Evolutionary conservation across 2,888 invertebrate species (phyloP), one percentile per base, ranked within the genome.

Genomic region (Meta bourneti): DNA sequence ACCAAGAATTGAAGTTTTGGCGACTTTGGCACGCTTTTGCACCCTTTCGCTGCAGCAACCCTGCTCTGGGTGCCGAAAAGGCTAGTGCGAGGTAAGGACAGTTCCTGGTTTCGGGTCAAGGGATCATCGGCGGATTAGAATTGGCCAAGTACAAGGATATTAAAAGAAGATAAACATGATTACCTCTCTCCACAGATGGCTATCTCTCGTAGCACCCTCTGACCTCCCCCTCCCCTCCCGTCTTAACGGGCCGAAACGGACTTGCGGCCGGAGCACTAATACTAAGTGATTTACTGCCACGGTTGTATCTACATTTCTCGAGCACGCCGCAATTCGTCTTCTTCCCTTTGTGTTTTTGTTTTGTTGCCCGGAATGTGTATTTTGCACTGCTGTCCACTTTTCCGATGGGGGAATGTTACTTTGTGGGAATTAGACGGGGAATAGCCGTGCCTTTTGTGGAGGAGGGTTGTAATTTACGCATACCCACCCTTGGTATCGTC

Each of bases 151-250:
- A 51, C 79, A 20, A 87, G 74, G 90, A 86, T 90, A 85, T 90
- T 90, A 85, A 86, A 85, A 90, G 90, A 90, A 84, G 90, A 91
- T 91, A 91, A 91, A 87, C 86, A 87, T 72, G 90, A 90, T 90
- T 78, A 90, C 82, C 77, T 83, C 52, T 8, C 51, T 48, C 19
- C 20, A 51, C 78, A 87, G 91, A 91, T 88, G 87, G 77, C 82
- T 87, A 91, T 91, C 87, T 72, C 51, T 74, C 19, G 16, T 20
- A 77, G 61, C 74, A 75, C 90, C 81, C 87, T 79, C 91, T 83
- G 77, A 91, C 91, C 91, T 20, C n/a, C 52, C 74, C 49, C 51
- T 61, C 85, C 70, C 79, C 51, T 16, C 52, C 78, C 54, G n/a
- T 34, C 74, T 61, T 52, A 77, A 70, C 48, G 20, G 52, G 61